phyloP scores from a whole-genome alignment of 2,113 vertebrate species.

The Microtus montanus region DNA sequence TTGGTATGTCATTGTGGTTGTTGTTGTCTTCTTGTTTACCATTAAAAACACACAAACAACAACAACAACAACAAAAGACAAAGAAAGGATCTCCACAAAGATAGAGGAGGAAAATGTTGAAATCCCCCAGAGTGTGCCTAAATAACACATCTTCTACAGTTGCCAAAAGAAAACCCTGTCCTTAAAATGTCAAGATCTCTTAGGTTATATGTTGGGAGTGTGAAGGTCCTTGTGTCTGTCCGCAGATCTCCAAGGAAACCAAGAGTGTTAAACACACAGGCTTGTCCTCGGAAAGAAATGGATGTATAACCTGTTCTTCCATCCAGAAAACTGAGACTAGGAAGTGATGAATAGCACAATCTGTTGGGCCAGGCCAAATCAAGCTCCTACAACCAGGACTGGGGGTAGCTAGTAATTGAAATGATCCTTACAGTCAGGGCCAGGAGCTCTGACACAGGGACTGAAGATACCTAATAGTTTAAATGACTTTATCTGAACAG shows the following conservation, averaged over 20 bases:
- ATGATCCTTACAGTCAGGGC: background rate
- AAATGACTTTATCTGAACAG: too few relatives aligned
- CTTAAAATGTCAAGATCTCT: constrained; percentile 7
- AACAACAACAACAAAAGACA: background rate
- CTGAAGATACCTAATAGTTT: too few relatives aligned
- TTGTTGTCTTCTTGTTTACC: background rate
- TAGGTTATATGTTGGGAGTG: background rate
- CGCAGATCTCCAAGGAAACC: background rate
- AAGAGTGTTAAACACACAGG: background rate
- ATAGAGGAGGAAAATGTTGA: background rate
- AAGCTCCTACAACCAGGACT: background rate
- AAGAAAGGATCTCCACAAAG: background rate
- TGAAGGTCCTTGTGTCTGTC: background rate
- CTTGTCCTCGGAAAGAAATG: background rate
- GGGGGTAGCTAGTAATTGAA: background rate
- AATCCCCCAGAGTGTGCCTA: background rate
- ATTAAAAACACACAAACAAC: background rate
- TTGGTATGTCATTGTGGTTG: background rate
- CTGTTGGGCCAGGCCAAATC: background rate
- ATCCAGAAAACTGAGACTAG: background rate
- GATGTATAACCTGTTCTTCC: background rate
- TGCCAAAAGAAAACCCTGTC: background rate
- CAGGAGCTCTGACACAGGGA: too few relatives aligned
- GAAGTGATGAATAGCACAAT: background rate
- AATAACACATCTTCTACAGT: background rate